A percentile compares a stretch with the other conserved stretches of the same genome.
Conservation (phyloP, 30 jellyfish, hydroid and myxozoan species). For the Cassiopea andromeda region DNA sequence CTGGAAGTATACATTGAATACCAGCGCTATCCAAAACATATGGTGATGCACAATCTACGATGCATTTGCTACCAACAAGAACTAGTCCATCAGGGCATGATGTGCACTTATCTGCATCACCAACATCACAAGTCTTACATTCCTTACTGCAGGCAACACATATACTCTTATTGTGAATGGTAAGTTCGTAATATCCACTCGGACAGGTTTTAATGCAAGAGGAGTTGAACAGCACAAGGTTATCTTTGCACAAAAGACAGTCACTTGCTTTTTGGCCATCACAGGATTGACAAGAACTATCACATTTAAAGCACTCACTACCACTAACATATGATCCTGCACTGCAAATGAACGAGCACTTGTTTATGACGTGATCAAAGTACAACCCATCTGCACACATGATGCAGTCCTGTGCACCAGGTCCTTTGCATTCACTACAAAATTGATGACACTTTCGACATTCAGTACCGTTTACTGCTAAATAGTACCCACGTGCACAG, state of each 20-base stretch:
- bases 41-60: constrained; percentile 38
- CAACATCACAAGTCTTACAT: constrained; percentile 50
- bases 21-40: constrained; percentile 32
- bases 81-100: constrained; percentile 43
- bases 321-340: constrained; percentile 10
- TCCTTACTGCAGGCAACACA: constrained; percentile 31
- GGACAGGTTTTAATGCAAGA: constrained; percentile 70
- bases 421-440: constrained; percentile 58
- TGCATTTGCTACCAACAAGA: constrained; percentile 44
- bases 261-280: constrained; percentile 38
- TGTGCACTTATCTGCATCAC: constrained; percentile 23
- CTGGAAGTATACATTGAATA: constrained; percentile 27
- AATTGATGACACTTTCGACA: constrained; percentile 33
- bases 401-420: constrained; percentile 46
- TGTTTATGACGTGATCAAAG: neutral
- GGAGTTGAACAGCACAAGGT: constrained; percentile 26
- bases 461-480: neutral
- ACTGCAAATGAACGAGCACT: constrained; percentile 30
- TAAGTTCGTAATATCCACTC: constrained; percentile 35
- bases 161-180: neutral
- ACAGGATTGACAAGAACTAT: constrained; percentile 67
- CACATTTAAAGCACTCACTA: constrained; percentile 74
- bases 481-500: constrained; percentile 42
- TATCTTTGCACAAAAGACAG: constrained; percentile 55
- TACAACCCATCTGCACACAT: constrained; percentile 36